Evolutionary conservation across 1,140 invertebrate genomes (phyloP).

Genomic region (Drosophila virilis): DNA sequence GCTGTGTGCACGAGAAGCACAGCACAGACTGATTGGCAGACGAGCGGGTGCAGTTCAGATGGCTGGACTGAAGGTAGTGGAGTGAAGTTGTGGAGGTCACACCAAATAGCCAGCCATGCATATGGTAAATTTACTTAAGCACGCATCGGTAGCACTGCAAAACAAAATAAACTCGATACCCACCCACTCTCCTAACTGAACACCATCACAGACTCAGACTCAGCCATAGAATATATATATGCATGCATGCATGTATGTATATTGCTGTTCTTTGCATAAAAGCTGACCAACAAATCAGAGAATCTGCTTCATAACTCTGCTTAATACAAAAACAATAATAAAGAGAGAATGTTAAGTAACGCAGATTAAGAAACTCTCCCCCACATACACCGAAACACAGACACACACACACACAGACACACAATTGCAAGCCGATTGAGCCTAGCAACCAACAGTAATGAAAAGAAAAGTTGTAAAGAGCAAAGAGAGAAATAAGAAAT

Average conservation of each 20-base stretch:
- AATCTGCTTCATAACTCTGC: conserved; percentile 15
- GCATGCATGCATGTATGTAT: conserved; percentile 26
- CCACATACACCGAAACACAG: background rate
- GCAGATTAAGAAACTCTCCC: background rate
- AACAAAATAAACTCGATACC: conserved; percentile 3
- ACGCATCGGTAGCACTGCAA: conserved; percentile 50
- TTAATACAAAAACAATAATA: conserved; percentile 25
- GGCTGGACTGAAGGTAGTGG: background rate
- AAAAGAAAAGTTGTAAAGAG: conserved; percentile 67
- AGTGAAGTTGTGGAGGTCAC: background rate
- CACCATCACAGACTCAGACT: conserved; percentile 11
- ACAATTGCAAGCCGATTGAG: conserved; percentile 55
- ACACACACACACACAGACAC: conserved; percentile 17
- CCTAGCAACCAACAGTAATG: conserved; percentile 70
- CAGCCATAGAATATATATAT: conserved; percentile 43
- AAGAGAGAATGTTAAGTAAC: background rate
- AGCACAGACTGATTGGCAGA: conserved; percentile 29
- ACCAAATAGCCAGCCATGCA: conserved; percentile 36
- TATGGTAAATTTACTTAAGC: conserved; percentile 60
- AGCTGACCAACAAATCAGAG: conserved; percentile 55
- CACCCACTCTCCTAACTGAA: background rate
- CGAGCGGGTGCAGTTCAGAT: conserved; percentile 3
- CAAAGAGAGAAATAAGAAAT: conserved; percentile 38
- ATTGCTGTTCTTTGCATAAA: conserved; percentile 62
- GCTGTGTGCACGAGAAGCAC: conserved; percentile 22